Evolutionary conservation across 2,113 vertebrate genomes (phyloP).

Genomic region (Xiphophorus couchianus): DNA sequence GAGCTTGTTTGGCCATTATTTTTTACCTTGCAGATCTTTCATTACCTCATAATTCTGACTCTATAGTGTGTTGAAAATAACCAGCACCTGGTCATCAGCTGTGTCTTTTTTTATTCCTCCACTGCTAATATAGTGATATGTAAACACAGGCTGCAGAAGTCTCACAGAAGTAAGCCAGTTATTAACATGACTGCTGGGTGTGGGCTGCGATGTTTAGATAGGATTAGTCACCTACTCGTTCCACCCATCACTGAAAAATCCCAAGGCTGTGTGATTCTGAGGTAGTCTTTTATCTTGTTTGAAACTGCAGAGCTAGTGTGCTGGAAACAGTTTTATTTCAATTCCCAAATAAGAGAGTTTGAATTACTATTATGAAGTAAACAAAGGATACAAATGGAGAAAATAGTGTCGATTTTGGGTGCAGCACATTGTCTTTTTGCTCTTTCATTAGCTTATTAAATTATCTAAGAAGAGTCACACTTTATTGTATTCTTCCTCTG

Average conservation of each 20-base stretch:
- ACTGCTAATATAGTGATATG: background rate
- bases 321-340: background rate
- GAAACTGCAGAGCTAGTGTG: constrained; percentile 7
- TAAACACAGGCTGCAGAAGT: constrained; percentile 29
- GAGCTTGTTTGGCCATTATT: background rate
- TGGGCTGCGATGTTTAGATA: constrained; percentile 68
- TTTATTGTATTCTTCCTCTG: background rate
- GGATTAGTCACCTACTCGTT: constrained; percentile 70
- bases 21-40: background rate
- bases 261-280: constrained; percentile 36
- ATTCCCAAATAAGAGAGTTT: constrained; percentile 24
- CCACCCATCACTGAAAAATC: constrained; percentile 63
- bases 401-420: background rate
- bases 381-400: background rate
- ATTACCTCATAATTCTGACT: background rate
- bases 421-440: background rate
- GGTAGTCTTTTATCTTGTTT: constrained; percentile 17
- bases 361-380: background rate
- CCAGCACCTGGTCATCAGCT: background rate
- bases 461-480: background rate
- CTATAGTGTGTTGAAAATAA: background rate
- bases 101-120: background rate
- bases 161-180: constrained; percentile 33
- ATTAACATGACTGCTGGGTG: constrained; percentile 53
- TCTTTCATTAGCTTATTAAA: background rate